Evolutionary conservation across 2,888 invertebrate genomes (phyloP).

Genomic region (Spodoptera picta): DNA sequence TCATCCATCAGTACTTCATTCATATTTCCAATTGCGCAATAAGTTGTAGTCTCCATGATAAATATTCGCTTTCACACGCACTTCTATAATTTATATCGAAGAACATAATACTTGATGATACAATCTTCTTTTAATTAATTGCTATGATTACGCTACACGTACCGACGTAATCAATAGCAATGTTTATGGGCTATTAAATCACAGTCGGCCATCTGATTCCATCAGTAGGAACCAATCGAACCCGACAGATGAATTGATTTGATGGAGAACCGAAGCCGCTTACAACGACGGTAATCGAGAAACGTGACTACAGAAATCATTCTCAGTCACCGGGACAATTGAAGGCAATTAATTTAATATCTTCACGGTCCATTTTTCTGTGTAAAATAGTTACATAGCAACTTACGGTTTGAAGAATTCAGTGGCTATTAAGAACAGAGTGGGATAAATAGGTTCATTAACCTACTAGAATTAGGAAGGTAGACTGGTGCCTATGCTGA

Average conservation of each 20-base stretch:
- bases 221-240: conserved; percentile 1
- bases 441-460: neutral
- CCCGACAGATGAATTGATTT: conserved; percentile 18
- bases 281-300: conserved; percentile 27
- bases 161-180: conserved; percentile 35
- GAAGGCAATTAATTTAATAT: conserved; percentile 38
- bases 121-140: conserved; percentile 43
- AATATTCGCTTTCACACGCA: conserved; percentile 27
- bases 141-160: conserved; percentile 27
- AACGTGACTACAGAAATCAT: conserved; percentile 38
- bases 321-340: conserved; percentile 15
- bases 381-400: conserved; percentile 1
- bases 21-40: conserved; percentile 20
- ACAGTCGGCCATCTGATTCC: conserved; percentile 16
- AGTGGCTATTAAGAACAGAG: neutral
- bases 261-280: neutral
- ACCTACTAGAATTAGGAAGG: neutral
- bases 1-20: neutral
- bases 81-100: conserved; percentile 24
- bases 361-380: conserved; percentile 39
- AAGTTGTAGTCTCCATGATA: conserved; percentile 6
- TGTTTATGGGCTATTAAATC: conserved; percentile 45
- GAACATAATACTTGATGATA: conserved; percentile 44
- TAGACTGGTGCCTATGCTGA: too few relatives aligned
- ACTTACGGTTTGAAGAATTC: neutral